A percentile compares a stretch with the other conserved stretches of the same genome.
Evolutionary conservation across 2,113 vertebrate genomes (phyloP).

Genomic region (Scopus umbretta): DNA sequence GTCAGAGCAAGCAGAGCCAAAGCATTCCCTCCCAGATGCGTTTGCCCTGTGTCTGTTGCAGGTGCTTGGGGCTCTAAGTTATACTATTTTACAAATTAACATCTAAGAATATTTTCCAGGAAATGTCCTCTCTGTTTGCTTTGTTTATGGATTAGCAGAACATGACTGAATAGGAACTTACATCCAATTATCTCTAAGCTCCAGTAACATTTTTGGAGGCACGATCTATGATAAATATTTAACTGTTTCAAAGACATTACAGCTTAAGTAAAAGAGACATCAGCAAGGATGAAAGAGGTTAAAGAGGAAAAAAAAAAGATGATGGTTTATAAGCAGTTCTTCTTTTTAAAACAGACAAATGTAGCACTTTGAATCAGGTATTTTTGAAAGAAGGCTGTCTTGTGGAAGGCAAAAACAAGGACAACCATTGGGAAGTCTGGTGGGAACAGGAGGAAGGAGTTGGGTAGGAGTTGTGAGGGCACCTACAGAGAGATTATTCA

Average conservation of each 20-base stretch:
- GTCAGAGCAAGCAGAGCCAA: background rate
- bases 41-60: background rate
- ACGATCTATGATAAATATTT: background rate
- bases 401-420: background rate
- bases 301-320: background rate
- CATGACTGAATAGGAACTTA: background rate
- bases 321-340: background rate
- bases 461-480: background rate
- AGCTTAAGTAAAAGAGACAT: background rate
- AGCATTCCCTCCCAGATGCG: background rate
- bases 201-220: background rate
- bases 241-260: background rate
- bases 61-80: background rate
- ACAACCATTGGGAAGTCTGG: background rate
- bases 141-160: background rate
- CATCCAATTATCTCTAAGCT: background rate
- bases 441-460: background rate
- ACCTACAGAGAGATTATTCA: constrained; percentile 14
- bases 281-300: background rate
- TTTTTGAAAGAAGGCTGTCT: background rate
- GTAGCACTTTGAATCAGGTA: background rate
- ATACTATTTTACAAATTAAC: background rate
- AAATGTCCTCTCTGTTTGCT: background rate
- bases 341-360: background rate
- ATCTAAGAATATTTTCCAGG: background rate